Base-by-base conservation (phyloP, 2,888 invertebrate genomes). In the Sinohyriopsis cumingii region DNA sequence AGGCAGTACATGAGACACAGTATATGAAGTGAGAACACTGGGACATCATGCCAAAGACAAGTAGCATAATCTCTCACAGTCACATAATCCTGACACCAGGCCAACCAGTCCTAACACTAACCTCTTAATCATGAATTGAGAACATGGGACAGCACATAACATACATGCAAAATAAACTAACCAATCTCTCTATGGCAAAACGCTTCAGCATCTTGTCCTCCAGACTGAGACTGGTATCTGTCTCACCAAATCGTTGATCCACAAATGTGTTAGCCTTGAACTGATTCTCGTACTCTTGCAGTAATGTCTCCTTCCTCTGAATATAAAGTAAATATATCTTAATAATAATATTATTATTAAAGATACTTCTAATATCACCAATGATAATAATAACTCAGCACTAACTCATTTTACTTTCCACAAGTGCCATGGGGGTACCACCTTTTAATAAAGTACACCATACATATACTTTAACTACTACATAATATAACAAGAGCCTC, bases 241-340 rank as follows among this genome's bases (percentile, higher is more conserved):
- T 93, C 89, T 97, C 95, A 55, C 97, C 97, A 76, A 98, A 95
- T 85, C 99, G 93, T 77, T 94, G 93, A 88, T 99, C 98, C 68
- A 94, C 91, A 83, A 98, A 95, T 55, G 94, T 92, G 89, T 97
- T 99, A 0, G 93, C 93, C 87, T 98, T 98, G 82, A 95, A 92
- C 88, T 94, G 93, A 0, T 94, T 89, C 82, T 94, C 94, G 90
- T 95, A 96, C 89, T 98, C 98, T 56, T 94, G 93, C 0, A 97
- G 93, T 0, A 99, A 89, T 0, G 98, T 98, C 76, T 94, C 93
- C 88, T 96, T 95, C 67, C 98, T 93, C 93, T 94, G 89, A 69
- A 88, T 87, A 63, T 67, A 71, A 70, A n/a, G n/a, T 4, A 55
- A 53, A 59, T 33, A 59, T 15, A 61, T 53, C 33, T 24, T 22